Base-by-base conservation (phyloP, 2,888 invertebrate species). In the Craniophora ligustri region DNA sequence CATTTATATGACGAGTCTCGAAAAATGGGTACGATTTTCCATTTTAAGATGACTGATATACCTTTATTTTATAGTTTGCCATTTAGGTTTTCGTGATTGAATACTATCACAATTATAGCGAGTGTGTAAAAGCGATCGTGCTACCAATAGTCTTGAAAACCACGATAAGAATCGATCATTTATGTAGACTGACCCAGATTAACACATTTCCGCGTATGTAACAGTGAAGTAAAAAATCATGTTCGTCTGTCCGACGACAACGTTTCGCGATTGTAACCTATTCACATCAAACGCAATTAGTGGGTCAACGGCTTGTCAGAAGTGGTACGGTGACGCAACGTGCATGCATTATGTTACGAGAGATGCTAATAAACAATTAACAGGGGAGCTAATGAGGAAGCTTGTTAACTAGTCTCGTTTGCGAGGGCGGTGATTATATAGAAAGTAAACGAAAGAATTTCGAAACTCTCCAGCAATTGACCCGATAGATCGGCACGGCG, bases 371-470 rank as follows among this genome's bases (percentile, higher is more conserved):
- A 75, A 79, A 81, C 81, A 83, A 86, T 87, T 87, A 88, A 80
- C 83, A 80, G 76, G 66, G 56, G 47, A 38, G 38, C 46, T 71
- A 74, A 73, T 74, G 53, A 73, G 74, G 67, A 72, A 69, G 64
- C 69, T 61, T 51, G 58, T 59, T 58, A 55, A 51, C 40, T 58
- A 49, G 54, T 49, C 68, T 40, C 45, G 62, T 54, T 59, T 11
- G 46, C 51, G 58, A 56, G 53, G 56, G 45, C 48, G 38, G 41
- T 58, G 49, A 69, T 83, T 82, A 81, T 73, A 76, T 87, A 89
- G 90, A 91, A 91, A 89, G 89, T 85, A 72, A 78, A 83, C 65
- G 73, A 81, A 85, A 86, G 78, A 84, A 79, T 82, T 84, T 85
- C 74, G 75, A 84, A 86, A 81, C 75, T 78, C 72, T 78, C 69